Conservation (phyloP, 2,113 vertebrate genomes). For the Cyanoliseus patagonus region DNA sequence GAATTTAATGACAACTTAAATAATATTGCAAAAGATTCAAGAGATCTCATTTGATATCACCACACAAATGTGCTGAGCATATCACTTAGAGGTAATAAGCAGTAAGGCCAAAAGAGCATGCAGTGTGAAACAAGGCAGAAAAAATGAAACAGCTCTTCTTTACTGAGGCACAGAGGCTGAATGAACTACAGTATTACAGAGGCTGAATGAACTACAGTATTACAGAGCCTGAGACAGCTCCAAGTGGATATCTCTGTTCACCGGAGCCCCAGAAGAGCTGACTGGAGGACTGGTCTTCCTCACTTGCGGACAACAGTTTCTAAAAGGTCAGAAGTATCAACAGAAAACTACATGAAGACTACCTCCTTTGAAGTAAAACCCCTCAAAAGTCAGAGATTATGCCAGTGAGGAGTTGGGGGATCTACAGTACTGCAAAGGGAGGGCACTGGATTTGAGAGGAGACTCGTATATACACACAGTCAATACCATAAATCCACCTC, state of each 20-base stretch:
- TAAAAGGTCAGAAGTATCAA: neutral
- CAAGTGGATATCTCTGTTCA: neutral
- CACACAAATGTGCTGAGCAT: neutral
- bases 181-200: neutral
- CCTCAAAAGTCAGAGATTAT: neutral
- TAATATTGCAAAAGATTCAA: neutral
- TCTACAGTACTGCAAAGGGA: neutral
- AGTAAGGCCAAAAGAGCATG: neutral
- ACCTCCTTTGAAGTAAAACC: neutral
- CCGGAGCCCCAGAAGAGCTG: neutral
- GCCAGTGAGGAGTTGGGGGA: neutral
- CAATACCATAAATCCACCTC: neutral
- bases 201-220: neutral
- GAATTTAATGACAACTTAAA: neutral
- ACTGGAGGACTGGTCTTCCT: neutral
- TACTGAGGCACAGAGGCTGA: neutral
- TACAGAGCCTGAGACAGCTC: neutral
- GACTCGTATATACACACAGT: neutral
- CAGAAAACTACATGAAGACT: neutral
- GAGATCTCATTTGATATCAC: neutral
- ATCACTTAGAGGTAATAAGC: neutral
- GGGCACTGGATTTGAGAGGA: neutral
- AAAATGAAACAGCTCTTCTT: neutral
- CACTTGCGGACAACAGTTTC: neutral
- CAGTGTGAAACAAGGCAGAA: neutral